phyloP scores from a whole-genome alignment of 1,140 invertebrate genomes.

The Pseudomyrmex gracilis region DNA sequence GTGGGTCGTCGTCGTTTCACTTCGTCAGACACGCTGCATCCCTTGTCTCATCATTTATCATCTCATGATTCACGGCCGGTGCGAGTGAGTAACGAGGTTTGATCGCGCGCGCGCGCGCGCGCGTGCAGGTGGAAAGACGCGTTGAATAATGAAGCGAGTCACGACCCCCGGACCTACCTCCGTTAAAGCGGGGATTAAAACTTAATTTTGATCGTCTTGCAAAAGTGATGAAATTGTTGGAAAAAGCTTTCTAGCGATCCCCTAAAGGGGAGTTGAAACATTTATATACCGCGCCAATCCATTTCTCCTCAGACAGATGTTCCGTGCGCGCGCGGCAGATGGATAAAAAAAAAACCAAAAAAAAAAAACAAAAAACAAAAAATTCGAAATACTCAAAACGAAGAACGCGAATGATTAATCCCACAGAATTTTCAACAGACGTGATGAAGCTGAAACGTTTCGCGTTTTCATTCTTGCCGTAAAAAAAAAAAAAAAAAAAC shows the following conservation, averaged over 20 bases:
- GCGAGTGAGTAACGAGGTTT: slow-evolving; percentile 60
- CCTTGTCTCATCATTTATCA: slow-evolving; percentile 73
- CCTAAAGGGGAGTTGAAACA: not conserved
- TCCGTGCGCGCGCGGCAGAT: no score
- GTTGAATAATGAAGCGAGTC: slow-evolving; percentile 42
- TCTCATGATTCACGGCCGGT: slow-evolving; percentile 65
- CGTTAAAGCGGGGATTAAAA: slow-evolving; percentile 39
- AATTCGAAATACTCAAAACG: no score
- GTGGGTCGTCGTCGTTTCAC: slow-evolving; percentile 33
- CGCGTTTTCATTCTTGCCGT: no score
- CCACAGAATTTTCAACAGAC: no score
- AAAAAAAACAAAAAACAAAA: no score
- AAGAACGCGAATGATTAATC: no score
- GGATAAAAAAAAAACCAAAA: no score
- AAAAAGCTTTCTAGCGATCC: not conserved
- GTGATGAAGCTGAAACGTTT: no score
- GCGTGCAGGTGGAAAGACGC: not conserved
- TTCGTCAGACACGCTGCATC: slow-evolving; percentile 72
- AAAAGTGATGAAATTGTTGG: slow-evolving; percentile 40
- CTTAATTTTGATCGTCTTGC: slow-evolving; percentile 32
- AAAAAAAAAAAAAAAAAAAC: no score
- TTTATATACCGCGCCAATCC: not conserved
- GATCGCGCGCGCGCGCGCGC: slow-evolving; percentile 46
- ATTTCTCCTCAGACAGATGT: not conserved
- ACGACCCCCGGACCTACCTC: not conserved